Base-by-base conservation (phyloP, 2,113 vertebrate genomes). In the Ameiurus melas region DNA sequence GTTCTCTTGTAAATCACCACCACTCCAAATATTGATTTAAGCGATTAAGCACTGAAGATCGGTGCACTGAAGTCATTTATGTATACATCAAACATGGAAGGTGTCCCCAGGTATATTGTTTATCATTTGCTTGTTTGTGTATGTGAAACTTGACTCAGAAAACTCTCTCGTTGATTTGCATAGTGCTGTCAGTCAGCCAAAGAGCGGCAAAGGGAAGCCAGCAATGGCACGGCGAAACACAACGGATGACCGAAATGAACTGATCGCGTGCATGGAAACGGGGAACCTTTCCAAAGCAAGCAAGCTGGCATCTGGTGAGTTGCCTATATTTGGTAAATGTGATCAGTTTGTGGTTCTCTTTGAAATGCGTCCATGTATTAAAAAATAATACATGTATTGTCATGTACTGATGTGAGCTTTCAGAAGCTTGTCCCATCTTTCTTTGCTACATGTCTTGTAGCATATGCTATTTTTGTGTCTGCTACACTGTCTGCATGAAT, bases 211-310 rank as follows among this genome's bases (percentile, higher is more conserved):
- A 90, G 96, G 96, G 83, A 97, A 98, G 91, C 96, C 96, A 27
- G 94, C 96, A 0, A 95, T 96, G 14, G 95, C 96, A 64, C 96
- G 98, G n/a, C 96, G 97, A 87, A 98, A 96, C 92, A 98, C 98
- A 0, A 95, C 98, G 87, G 98, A 99, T 83, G 97, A 98, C 92
- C 95, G 96, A 90, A 97, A 95, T 78, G 92, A 96, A 86, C 93
- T 97, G 81, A 95, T 96, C 90, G 96, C 96, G 47, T 96, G 97
- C 85, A 95, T 96, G 12, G 97, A 99, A 91, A 97, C 96, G 1
- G 97, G 97, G 22, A 97, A 98, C 90, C 95, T 97, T 83, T 95
- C 96, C 93, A 97, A 96, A 94, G 96, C 97, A 12, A 96, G 96
- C 92, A 95, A 97, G 90, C 96, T 97, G 58, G 95, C 97, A 25